These are phyloP conservation scores for Labeo rohita DNA, from an alignment of 2,113 vertebrate species.

Conservation along the genomic window DNA sequence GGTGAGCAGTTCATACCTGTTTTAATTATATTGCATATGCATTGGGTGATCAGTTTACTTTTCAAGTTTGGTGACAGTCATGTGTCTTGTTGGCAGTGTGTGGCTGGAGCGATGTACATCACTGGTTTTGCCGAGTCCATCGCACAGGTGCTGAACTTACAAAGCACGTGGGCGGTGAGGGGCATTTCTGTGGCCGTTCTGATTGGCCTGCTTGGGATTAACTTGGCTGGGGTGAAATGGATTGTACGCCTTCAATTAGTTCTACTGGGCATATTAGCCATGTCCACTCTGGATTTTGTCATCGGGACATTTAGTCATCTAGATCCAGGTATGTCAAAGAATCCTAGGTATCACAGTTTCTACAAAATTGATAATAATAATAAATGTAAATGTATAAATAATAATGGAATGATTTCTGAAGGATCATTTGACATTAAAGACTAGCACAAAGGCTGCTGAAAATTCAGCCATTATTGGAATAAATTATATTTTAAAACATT, in stretches of 20 bases:
- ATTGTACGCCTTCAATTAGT: constrained; percentile 93
- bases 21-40: background rate
- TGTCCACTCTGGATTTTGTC: constrained; percentile 94
- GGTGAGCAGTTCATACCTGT: constrained; percentile 70
- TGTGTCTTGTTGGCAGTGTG: constrained; percentile 79
- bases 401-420: too few species aligned
- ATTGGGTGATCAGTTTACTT: background rate
- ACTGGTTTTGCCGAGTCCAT: constrained; percentile 95
- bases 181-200: constrained; percentile 86
- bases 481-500: too few species aligned
- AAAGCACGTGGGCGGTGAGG: constrained; percentile 87
- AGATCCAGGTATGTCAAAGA: constrained; percentile 81
- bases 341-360: too few species aligned
- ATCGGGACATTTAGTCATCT: constrained; percentile 93
- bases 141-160: constrained; percentile 82
- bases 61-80: background rate
- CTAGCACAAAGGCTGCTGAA: too few species aligned
- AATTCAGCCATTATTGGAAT: too few species aligned
- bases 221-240: constrained; percentile 96
- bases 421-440: too few species aligned
- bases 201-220: constrained; percentile 91
- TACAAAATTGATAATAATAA: too few species aligned
- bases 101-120: constrained; percentile 97
- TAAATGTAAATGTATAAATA: too few species aligned
- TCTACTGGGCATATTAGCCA: constrained; percentile 86